Evolutionary conservation across 1,140 invertebrate genomes (phyloP).

Genomic region (Himalopsyche phryganea): DNA sequence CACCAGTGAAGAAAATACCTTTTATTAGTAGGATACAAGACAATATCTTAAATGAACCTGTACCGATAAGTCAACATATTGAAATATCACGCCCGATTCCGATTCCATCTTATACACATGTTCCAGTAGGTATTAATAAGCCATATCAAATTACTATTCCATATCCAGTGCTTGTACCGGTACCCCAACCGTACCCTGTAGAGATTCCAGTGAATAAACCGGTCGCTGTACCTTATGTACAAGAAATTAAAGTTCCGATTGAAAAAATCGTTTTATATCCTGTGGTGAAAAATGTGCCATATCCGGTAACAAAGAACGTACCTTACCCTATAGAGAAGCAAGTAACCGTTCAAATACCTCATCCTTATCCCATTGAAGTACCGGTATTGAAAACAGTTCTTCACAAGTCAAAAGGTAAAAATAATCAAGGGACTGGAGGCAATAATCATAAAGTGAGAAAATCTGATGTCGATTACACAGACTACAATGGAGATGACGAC

Average conservation of each 20-base stretch:
- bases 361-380: slow-evolving; percentile 69
- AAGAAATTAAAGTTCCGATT: slow-evolving; percentile 66
- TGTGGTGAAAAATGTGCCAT: slow-evolving; percentile 67
- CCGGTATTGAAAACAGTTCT: slow-evolving; percentile 68
- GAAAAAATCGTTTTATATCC: slow-evolving; percentile 69
- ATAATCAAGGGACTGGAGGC: neutral
- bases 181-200: slow-evolving; percentile 61
- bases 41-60: neutral
- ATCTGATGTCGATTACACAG: neutral
- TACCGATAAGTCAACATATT: slow-evolving; percentile 60
- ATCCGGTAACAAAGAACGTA: slow-evolving; percentile 68
- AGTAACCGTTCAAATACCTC: slow-evolving; percentile 66
- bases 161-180: slow-evolving; percentile 63
- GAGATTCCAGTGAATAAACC: slow-evolving; percentile 62
- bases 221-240: slow-evolving; percentile 63
- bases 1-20: neutral
- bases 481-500: neutral
- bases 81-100: slow-evolving; percentile 65
- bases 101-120: slow-evolving; percentile 64
- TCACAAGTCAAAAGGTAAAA: slow-evolving; percentile 42
- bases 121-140: slow-evolving; percentile 63
- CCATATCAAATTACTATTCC: slow-evolving; percentile 64
- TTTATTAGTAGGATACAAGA: neutral
- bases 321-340: slow-evolving; percentile 68
- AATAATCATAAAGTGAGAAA: no score